Evolutionary conservation across 2,888 invertebrate genomes (phyloP), one percentile per base, ranked within the genome.

Genomic region (Cyclophora punctaria): DNA sequence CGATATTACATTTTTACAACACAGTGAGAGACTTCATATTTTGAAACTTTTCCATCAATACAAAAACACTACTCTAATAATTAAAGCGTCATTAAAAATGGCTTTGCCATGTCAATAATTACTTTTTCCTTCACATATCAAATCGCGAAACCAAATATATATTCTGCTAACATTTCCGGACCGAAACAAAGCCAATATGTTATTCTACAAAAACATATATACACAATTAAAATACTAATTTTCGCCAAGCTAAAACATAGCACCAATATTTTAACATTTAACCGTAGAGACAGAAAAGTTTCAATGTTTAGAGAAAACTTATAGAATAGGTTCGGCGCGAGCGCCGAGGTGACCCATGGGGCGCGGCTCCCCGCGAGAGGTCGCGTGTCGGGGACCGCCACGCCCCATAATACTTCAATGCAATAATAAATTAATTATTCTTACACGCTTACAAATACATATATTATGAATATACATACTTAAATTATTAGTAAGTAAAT

Each of bases 201-300:
- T 44, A 44, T 44, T 5, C 44, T 44, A 44, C 20, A 20, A 20
- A 20, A 34, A 44, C 34, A 44, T 66, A 73, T 78, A 80, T 77
- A 66, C 79, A 81, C 76, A 83, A 80, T 79, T 82, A 82, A 59
- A 83, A 73, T 56, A 73, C 80, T 85, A 85, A 71, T 78, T 20
- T 85, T 83, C 86, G 86, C 85, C 80, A 84, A 86, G 86, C 86
- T 85, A 81, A 86, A 84, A 74, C 65, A 81, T 86, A 88, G 87
- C 87, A 88, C 87, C 87, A 81, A 86, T 85, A 83, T 72, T 78
- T 75, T 72, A 80, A 75, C 20, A 20, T 20, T 76, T 63, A 63
- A 75, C 78, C 48, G 80, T 80, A 81, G 72, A 71, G 84, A 86
- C 69, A 86, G 87, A 87, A 86, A 87, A 87, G 85, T 87, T 87